Conservation (phyloP, 2,888 invertebrate genomes). For the Brachyptera putata region DNA sequence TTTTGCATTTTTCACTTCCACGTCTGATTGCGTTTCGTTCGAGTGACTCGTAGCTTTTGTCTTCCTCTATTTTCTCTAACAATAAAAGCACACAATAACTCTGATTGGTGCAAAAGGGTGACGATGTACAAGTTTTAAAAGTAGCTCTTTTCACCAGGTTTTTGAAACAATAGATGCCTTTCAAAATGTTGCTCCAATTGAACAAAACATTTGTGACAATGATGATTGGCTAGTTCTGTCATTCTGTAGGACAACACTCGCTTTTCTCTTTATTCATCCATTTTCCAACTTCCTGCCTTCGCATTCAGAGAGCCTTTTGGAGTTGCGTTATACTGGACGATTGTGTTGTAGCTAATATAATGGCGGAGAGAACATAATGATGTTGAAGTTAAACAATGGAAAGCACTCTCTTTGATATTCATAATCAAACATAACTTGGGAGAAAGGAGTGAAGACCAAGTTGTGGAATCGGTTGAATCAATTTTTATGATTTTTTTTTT, state of each 20-base stretch:
- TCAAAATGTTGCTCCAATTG: not conserved
- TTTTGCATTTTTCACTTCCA: not conserved
- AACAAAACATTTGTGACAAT: slow-evolving; percentile 3
- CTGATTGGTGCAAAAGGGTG: slow-evolving; percentile 8
- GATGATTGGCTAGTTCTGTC: slow-evolving; percentile 18
- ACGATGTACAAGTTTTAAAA: slow-evolving; percentile 17
- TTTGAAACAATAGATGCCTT: slow-evolving; percentile 11
- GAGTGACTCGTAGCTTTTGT: slow-evolving; percentile 9
- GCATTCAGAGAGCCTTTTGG: not conserved
- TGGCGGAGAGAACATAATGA: not conserved
- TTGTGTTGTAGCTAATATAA: not conserved
- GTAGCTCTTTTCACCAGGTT: slow-evolving; percentile 8
- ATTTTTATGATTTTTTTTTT: no score
- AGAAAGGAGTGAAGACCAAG: no score
- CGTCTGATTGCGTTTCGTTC: not conserved
- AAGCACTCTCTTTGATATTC: no score
- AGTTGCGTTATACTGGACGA: not conserved
- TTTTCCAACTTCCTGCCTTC: slow-evolving; percentile 16
- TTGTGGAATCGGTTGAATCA: no score
- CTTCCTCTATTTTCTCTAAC: slow-evolving; percentile 14
- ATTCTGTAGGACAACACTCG: not conserved
- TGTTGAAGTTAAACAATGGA: no score
- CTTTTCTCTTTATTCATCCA: slow-evolving; percentile 19
- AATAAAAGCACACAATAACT: slow-evolving; percentile 11
- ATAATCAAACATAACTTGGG: no score